Base-by-base conservation (phyloP, 1,140 invertebrate species). In the Anadara kagoshimensis region DNA sequence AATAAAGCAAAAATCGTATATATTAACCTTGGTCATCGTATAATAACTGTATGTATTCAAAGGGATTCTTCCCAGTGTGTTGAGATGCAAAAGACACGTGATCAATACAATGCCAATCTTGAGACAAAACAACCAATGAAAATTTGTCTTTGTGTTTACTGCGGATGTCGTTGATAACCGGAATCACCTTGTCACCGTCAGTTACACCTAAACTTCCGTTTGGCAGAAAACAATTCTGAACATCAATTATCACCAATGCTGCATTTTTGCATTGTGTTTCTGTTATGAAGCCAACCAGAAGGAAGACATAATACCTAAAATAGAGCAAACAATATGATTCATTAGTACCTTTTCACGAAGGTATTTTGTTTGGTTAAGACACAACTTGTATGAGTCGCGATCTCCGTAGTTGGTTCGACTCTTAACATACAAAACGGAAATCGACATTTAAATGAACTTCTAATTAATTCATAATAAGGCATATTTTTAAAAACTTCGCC, bases 71-170 rank as follows among this genome's bases (percentile, higher is more conserved):
- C 14, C 67, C 76, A 1, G 24, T 16, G 57, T 85, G 83, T 58
- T 83, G 73, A 24, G 80, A 82, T 7, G 79, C 83, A 73, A 86
- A 86, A 5, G 84, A 86, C 29, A 86, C 78, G 65, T 84, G 83
- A 54, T 83, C 63, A n/a, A 16, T 16, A 65, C 78, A 82, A 54
- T 86, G 84, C 82, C 81, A 86, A 61, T 86, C 84, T 64, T 83
- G 78, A 5, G 79, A 73, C 12, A 86, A 70, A 47, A 81, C 77
- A 22, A 84, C 82, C 76, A 81, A 57, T 49, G 73, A 64, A 49
- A 83, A 80, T 24, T 63, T 12, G 18, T 76, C 29, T 18, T 66
- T 45, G 59, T 75, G 78, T 12, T 75, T 51, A 44, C 49, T 22
- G 18, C 81, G 78, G 57, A 85, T 78, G n/a, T 76, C 64, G 56